Base-by-base conservation (phyloP, 2,113 vertebrate genomes). In the Dromaius novaehollandiae region DNA sequence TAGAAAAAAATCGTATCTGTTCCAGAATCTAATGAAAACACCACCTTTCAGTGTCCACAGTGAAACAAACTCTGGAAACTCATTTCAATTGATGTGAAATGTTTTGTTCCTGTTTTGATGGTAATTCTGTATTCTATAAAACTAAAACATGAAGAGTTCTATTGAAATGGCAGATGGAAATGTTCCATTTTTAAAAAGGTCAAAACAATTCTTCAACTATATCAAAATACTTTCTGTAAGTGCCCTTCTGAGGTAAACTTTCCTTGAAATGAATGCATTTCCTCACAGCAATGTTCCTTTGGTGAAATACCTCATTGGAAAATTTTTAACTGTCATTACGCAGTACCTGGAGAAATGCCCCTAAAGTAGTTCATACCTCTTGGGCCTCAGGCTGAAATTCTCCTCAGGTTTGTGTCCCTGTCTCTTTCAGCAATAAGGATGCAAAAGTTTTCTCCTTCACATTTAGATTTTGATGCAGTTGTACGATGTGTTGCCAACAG, bases 101-200 rank as follows among this genome's bases (percentile, higher is more conserved):
- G 18, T 56, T 96, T 92, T 89, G 46, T 84, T 94, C 93, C 82
- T 8, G 9, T 95, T 95, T 94, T 82, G 74, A 82, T 6, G 5
- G 51, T 82, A 94, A 87, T 85, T 82, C 38, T 89, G 19, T 76
- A 32, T 85, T 92, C 89, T 86, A 30, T 79, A 32, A 88, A 91
- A 58, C 70, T 58, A 25, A 84, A 80, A 60, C 19, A 65, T 38
- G 55, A 70, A 26, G 13, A 75, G 30, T 82, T 87, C 22, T 73
- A 11, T 88, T 82, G 70, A 93, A 89, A 87, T 69, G 63, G 48
- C 53, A 73, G 73, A 60, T 71, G 84, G 51, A 95, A 93, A 56
- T 73, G 21, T 88, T 96, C 56, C 5, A 61, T 95, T 92, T 76
- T 55, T 48, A 79, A 89, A 96, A 95, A 94, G 87, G 84, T 96